phyloP scores from a whole-genome alignment of 2,888 invertebrate genomes.

The Coremacera marginata region DNA sequence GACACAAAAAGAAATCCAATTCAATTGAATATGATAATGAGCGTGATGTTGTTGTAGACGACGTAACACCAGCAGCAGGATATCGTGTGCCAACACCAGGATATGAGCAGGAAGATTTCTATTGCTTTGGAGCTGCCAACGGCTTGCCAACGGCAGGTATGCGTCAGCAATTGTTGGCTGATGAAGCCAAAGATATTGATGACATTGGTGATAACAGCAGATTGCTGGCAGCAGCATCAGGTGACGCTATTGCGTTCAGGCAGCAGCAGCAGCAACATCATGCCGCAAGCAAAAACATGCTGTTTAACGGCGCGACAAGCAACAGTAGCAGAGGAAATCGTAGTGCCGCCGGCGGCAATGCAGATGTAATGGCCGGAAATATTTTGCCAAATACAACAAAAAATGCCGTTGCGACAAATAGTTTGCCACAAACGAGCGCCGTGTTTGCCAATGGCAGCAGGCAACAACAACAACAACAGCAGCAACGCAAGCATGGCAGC shows the following conservation, averaged over 20 bases:
- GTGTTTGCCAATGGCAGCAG: slow-evolving; percentile 21
- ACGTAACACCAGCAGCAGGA: slow-evolving; percentile 41
- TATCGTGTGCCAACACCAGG: background rate
- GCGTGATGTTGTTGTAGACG: slow-evolving; percentile 4
- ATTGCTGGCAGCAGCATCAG: slow-evolving; percentile 47
- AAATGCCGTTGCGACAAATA: slow-evolving; percentile 45
- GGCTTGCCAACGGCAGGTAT: background rate
- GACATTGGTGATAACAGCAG: slow-evolving; percentile 33
- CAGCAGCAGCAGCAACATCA: slow-evolving; percentile 23
- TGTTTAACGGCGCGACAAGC: slow-evolving; percentile 40
- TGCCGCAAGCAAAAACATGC: slow-evolving; percentile 25
- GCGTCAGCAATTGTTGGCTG: background rate
- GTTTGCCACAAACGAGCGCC: slow-evolving; percentile 32
- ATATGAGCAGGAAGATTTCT: background rate
- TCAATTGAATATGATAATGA: slow-evolving; percentile 45
- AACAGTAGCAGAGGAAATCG: slow-evolving; percentile 43
- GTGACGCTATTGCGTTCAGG: background rate
- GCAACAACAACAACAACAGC: slow-evolving; percentile 21
- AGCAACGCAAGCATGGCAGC: slow-evolving; percentile 35
- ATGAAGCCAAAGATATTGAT: background rate
- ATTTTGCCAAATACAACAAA: slow-evolving; percentile 42
- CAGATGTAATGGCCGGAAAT: slow-evolving; percentile 39
- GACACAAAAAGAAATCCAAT: slow-evolving; percentile 49
- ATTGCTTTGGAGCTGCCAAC: background rate
- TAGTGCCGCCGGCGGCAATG: slow-evolving; percentile 32